Evolutionary conservation across 2,113 vertebrate species (phyloP).

Genomic region (Egretta garzetta): DNA sequence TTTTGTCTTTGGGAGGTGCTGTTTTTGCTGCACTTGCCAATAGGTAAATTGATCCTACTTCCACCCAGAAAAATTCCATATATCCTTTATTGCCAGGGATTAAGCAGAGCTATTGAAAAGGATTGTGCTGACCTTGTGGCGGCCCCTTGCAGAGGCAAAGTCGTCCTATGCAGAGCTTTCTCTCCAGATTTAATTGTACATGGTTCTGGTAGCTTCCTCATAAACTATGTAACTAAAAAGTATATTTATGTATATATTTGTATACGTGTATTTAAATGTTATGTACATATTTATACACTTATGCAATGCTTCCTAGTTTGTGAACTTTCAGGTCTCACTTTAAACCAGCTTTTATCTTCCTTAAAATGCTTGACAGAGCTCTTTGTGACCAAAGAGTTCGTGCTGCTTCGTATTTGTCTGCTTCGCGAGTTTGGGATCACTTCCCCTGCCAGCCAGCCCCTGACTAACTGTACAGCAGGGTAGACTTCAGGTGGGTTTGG

Average conservation of each 20-base stretch:
- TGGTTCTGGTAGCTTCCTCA: neutral
- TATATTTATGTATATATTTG: neutral
- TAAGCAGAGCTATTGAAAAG: neutral
- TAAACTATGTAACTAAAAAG: neutral
- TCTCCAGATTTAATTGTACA: neutral
- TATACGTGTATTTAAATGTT: neutral
- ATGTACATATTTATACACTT: neutral
- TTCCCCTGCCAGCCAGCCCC: neutral
- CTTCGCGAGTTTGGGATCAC: neutral
- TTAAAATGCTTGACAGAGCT: neutral
- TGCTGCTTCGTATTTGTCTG: neutral
- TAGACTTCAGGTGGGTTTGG: neutral
- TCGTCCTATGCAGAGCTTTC: neutral
- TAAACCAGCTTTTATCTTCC: neutral
- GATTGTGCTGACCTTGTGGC: neutral
- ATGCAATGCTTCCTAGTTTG: neutral
- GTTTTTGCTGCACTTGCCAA: neutral
- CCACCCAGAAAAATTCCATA: neutral
- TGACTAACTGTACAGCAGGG: neutral
- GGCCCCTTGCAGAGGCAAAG: neutral
- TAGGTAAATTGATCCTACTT: neutral
- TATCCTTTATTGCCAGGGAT: neutral
- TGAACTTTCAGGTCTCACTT: neutral
- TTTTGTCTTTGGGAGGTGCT: neutral
- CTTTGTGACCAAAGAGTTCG: neutral